These are phyloP conservation scores for Solenopsis invicta DNA, from an alignment of 1,140 invertebrate species.

Conservation along the genomic window DNA sequence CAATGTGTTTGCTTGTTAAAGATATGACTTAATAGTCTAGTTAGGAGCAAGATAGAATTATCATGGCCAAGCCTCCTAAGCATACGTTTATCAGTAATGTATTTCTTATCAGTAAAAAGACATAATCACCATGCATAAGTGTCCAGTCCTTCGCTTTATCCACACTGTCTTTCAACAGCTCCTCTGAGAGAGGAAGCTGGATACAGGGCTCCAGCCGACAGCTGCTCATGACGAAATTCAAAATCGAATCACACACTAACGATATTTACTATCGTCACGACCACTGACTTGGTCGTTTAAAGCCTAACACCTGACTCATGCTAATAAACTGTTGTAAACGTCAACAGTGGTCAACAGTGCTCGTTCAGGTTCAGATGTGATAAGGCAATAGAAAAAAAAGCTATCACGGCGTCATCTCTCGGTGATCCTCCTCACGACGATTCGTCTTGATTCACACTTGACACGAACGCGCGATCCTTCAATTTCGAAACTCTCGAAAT, in stretches of 20 bases:
- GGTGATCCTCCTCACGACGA: too few relatives aligned
- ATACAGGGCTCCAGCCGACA: constrained; percentile 72
- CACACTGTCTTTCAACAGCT: constrained; percentile 89
- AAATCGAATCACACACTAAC: constrained; percentile 6
- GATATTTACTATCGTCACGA: background rate
- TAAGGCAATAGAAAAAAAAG: background rate
- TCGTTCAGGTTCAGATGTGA: background rate
- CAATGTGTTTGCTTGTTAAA: too few relatives aligned
- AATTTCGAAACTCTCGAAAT: too few relatives aligned
- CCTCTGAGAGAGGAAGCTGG: constrained; percentile 88
- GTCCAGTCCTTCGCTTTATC: constrained; percentile 94
- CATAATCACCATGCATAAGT: constrained; percentile 90
- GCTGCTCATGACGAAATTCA: constrained; percentile 53
- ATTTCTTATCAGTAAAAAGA: constrained; percentile 38
- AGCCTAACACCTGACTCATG: background rate
- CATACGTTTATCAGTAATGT: background rate
- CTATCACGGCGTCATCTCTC: background rate
- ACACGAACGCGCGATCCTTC: too few relatives aligned
- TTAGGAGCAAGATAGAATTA: background rate
- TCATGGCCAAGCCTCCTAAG: background rate
- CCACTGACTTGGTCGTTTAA: background rate
- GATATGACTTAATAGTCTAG: background rate
- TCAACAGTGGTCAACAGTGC: background rate
- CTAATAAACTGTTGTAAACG: background rate
- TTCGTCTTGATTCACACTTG: too few relatives aligned